Conservation (phyloP, 2,888 invertebrate species). For the Odontocolon sp. region DNA sequence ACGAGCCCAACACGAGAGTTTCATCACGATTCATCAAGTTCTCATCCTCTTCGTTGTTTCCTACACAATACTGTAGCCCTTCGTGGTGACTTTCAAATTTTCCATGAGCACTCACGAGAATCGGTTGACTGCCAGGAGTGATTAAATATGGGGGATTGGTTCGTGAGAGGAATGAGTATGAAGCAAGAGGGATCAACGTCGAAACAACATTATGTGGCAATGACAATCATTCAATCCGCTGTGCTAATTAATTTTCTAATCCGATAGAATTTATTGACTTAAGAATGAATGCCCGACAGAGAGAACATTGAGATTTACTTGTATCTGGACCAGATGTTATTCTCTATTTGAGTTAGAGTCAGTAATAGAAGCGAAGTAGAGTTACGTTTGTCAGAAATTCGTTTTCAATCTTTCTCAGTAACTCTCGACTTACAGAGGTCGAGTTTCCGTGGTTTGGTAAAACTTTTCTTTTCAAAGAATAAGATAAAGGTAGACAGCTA, state of each 20-base stretch:
- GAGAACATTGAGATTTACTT: neutral
- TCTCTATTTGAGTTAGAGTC: conserved; percentile 22
- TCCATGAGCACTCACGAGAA: neutral
- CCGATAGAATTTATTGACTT: neutral
- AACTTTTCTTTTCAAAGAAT: conserved; percentile 31
- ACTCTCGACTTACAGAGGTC: neutral
- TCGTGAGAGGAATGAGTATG: neutral
- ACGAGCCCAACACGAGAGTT: neutral
- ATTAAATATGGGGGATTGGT: conserved; percentile 4
- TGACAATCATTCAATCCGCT: neutral
- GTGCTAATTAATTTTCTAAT: neutral
- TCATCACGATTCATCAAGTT: conserved; percentile 9
- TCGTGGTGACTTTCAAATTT: neutral
- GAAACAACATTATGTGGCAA: neutral
- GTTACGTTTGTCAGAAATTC: conserved; percentile 11
- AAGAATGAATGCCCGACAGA: neutral
- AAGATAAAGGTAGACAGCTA: conserved; percentile 13
- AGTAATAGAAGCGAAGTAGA: conserved; percentile 1
- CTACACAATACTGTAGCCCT: neutral
- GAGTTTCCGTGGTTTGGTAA: neutral
- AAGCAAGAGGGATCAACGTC: neutral
- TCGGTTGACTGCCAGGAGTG: neutral
- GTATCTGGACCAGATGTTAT: neutral
- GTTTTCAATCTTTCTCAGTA: conserved; percentile 26
- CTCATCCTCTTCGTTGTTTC: neutral